Conservation (phyloP, 2,888 invertebrate species). For the Fragum sueziense region DNA sequence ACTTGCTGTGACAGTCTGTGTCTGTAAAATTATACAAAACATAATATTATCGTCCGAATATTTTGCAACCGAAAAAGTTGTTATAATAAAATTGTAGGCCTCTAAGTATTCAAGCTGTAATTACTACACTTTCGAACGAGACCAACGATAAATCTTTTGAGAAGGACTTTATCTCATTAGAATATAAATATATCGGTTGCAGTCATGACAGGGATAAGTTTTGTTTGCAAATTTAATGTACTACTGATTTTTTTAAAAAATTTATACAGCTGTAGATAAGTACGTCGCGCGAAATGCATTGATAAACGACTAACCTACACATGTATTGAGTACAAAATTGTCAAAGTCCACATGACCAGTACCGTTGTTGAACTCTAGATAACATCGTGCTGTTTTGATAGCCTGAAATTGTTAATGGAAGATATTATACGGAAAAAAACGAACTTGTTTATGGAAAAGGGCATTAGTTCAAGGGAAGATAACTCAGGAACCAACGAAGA, state of each 20-base stretch:
- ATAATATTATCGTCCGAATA: not conserved
- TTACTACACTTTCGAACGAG: not conserved
- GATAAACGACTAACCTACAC: not conserved
- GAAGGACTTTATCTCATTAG: not conserved
- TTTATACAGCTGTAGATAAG: not conserved
- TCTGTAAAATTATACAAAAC: not conserved
- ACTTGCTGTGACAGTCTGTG: not conserved
- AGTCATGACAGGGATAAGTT: not conserved
- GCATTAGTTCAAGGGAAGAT: too few relatives aligned
- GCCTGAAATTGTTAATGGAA: not conserved
- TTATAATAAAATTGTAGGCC: not conserved
- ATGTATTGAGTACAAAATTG: slow-evolving; percentile 10
- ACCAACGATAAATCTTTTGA: not conserved
- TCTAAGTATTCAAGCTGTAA: not conserved
- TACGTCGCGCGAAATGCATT: not conserved
- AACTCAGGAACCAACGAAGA: too few relatives aligned
- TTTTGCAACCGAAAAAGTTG: not conserved
- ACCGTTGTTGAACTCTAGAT: not conserved
- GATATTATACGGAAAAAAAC: too few relatives aligned
- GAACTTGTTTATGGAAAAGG: too few relatives aligned
- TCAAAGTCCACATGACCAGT: slow-evolving; percentile 11
- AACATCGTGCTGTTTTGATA: not conserved
- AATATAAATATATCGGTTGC: not conserved
- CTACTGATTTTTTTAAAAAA: not conserved
- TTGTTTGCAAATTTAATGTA: not conserved